These are phyloP conservation scores for Coryphaenoides rupestris DNA, from an alignment of 2,113 vertebrate genomes.

Conservation along the genomic window DNA sequence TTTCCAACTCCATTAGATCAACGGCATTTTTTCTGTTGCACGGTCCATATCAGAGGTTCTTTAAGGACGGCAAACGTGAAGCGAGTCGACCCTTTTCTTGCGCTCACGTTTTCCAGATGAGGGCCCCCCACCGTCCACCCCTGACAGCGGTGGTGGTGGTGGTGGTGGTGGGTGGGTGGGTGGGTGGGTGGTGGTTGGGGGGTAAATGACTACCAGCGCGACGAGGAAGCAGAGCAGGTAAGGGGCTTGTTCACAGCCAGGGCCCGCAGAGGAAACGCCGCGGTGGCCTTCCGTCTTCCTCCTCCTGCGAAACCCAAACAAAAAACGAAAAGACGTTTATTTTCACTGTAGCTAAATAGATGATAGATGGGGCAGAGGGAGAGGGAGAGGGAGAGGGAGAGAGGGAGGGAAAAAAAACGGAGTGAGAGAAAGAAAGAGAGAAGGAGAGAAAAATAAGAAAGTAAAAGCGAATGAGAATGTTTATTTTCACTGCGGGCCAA, in stretches of 20 bases:
- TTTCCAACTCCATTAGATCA: too few species aligned
- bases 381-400: too few species aligned
- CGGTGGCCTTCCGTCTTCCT: slow-evolving; percentile 56
- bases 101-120: too few species aligned
- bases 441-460: slow-evolving; percentile 15
- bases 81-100: too few species aligned
- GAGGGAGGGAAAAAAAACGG: slow-evolving; percentile 10
- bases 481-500: slow-evolving; percentile 65
- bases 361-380: slow-evolving; percentile 12
- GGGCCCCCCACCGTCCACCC: too few species aligned
- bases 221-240: slow-evolving; percentile 48
- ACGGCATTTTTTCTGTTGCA: too few species aligned
- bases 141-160: too few species aligned
- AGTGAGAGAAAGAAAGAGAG: slow-evolving; percentile 3
- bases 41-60: too few species aligned
- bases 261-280: slow-evolving; percentile 54
- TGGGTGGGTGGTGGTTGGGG: too few species aligned
- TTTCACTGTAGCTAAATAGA: slow-evolving; percentile 54
- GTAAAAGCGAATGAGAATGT: slow-evolving; percentile 20
- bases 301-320: slow-evolving; percentile 70
- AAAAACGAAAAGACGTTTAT: slow-evolving; percentile 51
- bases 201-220: slow-evolving; percentile 12
- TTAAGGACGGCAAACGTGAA: too few species aligned
- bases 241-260: slow-evolving; percentile 28
- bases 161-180: too few species aligned